Evolutionary conservation across 1,140 invertebrate genomes (phyloP).

Genomic region (Bombus breviceps): DNA sequence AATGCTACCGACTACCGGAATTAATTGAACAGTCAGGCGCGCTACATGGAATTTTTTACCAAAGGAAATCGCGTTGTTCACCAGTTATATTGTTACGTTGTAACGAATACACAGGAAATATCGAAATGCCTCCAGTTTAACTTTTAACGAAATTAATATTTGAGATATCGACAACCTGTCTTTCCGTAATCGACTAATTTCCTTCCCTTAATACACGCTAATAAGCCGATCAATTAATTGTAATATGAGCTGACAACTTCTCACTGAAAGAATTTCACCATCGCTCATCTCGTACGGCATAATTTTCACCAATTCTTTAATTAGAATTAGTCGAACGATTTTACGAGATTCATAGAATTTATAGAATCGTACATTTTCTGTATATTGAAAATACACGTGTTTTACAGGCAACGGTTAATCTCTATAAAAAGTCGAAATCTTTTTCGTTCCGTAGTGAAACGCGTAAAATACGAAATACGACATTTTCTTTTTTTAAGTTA

Average conservation of each 20-base stretch:
- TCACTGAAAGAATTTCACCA: not conserved
- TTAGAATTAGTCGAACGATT: too few species aligned
- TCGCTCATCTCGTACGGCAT: too few species aligned
- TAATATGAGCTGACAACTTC: not conserved
- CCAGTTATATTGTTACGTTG: not conserved
- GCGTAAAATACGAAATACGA: too few species aligned
- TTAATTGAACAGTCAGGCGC: slow-evolving; percentile 24
- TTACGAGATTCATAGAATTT: too few species aligned
- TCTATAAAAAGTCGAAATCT: too few species aligned
- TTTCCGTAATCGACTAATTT: not conserved
- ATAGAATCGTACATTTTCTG: too few species aligned
- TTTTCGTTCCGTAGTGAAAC: too few species aligned
- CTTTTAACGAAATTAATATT: not conserved
- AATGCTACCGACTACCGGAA: not conserved
- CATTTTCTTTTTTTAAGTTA: too few species aligned
- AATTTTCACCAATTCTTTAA: too few species aligned
- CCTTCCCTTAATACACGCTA: not conserved
- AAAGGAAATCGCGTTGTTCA: not conserved
- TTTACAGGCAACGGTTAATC: too few species aligned
- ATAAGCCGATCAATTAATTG: not conserved
- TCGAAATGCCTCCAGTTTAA: not conserved
- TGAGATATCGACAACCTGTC: slow-evolving; percentile 36
- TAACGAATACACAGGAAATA: slow-evolving; percentile 4
- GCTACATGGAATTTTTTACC: not conserved
- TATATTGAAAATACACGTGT: too few species aligned